These are phyloP conservation scores for Megamerina dolium DNA, from an alignment of 2,888 invertebrate species.

Conservation along the genomic window DNA sequence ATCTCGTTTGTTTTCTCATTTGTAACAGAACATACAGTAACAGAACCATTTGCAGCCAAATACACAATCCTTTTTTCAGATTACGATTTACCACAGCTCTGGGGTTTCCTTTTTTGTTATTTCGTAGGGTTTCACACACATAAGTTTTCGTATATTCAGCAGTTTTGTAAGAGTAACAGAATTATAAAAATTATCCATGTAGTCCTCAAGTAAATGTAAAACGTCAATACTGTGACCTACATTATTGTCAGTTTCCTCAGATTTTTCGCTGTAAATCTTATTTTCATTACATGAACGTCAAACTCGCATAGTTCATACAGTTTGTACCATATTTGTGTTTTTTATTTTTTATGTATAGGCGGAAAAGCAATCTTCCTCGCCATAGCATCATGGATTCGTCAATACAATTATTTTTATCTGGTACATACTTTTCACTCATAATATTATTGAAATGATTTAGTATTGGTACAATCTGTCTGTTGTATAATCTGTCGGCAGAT, in stretches of 20 bases:
- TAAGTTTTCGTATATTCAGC: conserved; percentile 12
- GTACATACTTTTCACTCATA: conserved; percentile 11
- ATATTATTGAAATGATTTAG: conserved; percentile 13
- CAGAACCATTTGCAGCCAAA: conserved; percentile 12
- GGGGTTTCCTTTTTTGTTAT: no score
- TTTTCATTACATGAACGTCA: conserved; percentile 16
- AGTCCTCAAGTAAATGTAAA: conserved; percentile 18
- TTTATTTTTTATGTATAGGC: conserved; percentile 13
- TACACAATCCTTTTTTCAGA: no score
- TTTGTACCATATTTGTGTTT: conserved; percentile 12
- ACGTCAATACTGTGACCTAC: conserved; percentile 16
- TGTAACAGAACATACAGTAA: no score
- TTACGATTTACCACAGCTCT: no score
- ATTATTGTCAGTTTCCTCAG: no score
- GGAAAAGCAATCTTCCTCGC: conserved; percentile 10
- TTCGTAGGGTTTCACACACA: no score
- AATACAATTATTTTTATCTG: conserved; percentile 13
- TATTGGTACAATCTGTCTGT: no score
- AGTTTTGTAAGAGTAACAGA: conserved; percentile 16
- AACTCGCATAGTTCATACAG: conserved; percentile 12
- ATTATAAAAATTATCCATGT: conserved; percentile 18
- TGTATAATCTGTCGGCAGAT: no score
- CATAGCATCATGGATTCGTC: conserved; percentile 10
- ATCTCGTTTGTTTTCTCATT: no score
- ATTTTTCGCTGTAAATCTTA: no score